Base-by-base conservation (phyloP, 2,113 vertebrate genomes). In the Neolamprologus sp. region DNA sequence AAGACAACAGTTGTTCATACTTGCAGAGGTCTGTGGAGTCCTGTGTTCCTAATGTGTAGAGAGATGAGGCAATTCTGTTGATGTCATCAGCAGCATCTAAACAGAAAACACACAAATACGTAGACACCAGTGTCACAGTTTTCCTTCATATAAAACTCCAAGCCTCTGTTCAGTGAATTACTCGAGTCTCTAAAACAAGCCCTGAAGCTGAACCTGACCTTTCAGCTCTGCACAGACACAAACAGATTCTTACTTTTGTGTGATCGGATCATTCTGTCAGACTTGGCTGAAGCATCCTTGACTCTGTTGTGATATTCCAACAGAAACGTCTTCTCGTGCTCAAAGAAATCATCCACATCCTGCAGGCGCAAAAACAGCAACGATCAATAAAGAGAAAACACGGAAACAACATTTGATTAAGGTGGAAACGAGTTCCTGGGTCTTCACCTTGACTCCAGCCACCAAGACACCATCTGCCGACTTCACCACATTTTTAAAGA, bases 331-430 rank as follows among this genome's bases (percentile, higher is more conserved):
- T 99, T 98, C 95, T 99, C 99, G 28, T 99, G 98, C 86, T 99
- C 99, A 90, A 99, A 99, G 96, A 99, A 99, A 92, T 99, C 99
- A 89, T 99, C 99, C 86, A 99, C 98, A 86, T 99, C 99, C 99
- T 99, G 95, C 65, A 93, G 80, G 53, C 33, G 3, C 37, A 88
- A 30, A 57, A 12, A 40, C 9, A 37, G 19, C 13, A 5, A 35
- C n/a, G 7, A 16, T 35, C 7, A 28, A 21, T 13, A 17, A 13
- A 19, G 9, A 35, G 2, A 11, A 28, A 53, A 3, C 16, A 37
- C 1, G 9, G 14, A 10, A 54, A 17, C 10, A 7, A n/a, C 26
- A n/a, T 19, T 19, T 9, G 26, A 75, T 30, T 1, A 1, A 26
- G 40, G 68, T 45, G 37, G 68, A 73, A 45, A 16, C 71, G 3